These are phyloP conservation scores for Ancistrus triradiatus DNA, from an alignment of 2,113 vertebrate species.

Conservation along the genomic window DNA sequence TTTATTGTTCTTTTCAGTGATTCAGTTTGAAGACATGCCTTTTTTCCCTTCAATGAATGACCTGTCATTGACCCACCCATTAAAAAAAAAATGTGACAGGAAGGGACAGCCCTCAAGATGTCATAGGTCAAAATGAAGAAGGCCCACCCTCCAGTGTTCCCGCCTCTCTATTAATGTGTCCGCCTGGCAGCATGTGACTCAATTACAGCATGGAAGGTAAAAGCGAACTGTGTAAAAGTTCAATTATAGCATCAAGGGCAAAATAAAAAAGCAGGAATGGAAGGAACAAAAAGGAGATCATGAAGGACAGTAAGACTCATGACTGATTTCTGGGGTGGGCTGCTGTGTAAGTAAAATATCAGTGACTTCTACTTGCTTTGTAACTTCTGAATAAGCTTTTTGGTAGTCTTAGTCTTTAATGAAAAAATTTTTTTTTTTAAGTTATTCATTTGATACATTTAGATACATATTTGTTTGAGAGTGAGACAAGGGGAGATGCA, in stretches of 20 bases:
- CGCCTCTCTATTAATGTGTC: slow-evolving; percentile 27
- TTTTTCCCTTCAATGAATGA: slow-evolving; percentile 31
- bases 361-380: neutral
- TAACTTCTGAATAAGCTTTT: too few relatives aligned
- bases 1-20: neutral
- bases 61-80: slow-evolving; percentile 33
- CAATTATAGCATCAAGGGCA: neutral
- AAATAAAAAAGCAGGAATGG: slow-evolving; percentile 2
- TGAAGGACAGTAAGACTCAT: neutral
- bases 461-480: too few relatives aligned
- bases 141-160: slow-evolving; percentile 7
- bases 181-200: slow-evolving; percentile 20
- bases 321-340: neutral
- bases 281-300: neutral
- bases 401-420: too few relatives aligned
- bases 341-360: slow-evolving; percentile 14
- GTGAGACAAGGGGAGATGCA: too few relatives aligned
- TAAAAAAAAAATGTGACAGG: slow-evolving; percentile 23
- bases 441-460: too few relatives aligned
- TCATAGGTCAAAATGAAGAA: neutral
- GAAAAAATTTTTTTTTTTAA: too few relatives aligned
- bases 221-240: neutral
- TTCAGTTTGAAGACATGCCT: neutral
- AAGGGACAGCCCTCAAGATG: slow-evolving; percentile 4
- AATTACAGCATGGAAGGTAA: neutral